A percentile compares a stretch with the other conserved stretches of the same genome.
Evolutionary conservation across 1,140 invertebrate genomes (phyloP).

Genomic region (Plectus sambesii): DNA sequence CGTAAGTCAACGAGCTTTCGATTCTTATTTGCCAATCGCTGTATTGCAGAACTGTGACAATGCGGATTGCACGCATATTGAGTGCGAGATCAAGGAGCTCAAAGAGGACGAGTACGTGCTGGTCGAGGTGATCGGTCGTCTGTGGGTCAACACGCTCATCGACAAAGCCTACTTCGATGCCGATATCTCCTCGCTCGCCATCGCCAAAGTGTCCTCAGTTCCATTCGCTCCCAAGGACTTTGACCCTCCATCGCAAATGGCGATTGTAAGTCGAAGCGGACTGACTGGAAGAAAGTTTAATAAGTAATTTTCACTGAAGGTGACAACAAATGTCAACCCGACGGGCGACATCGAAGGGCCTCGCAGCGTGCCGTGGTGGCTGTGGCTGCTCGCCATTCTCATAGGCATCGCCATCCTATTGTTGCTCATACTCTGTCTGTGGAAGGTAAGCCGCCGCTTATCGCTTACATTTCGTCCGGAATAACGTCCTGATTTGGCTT

Average conservation of each 20-base stretch:
- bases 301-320: no score
- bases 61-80: slow-evolving; percentile 42
- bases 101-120: slow-evolving; percentile 39
- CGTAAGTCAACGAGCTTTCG: slow-evolving; percentile 13
- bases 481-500: slow-evolving; percentile 15
- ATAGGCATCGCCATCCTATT: slow-evolving; percentile 30
- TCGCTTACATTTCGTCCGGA: slow-evolving; percentile 5
- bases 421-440: slow-evolving; percentile 31
- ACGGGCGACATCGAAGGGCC: slow-evolving; percentile 21
- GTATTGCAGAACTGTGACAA: slow-evolving; percentile 32
- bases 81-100: slow-evolving; percentile 39
- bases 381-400: slow-evolving; percentile 29
- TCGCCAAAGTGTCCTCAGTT: slow-evolving; percentile 35
- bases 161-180: slow-evolving; percentile 33
- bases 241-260: slow-evolving; percentile 30
- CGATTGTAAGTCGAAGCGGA: slow-evolving; percentile 24
- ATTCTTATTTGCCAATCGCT: neutral
- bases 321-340: slow-evolving; percentile 34
- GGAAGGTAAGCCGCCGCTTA: slow-evolving; percentile 18
- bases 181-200: slow-evolving; percentile 38
- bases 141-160: slow-evolving; percentile 42
- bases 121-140: slow-evolving; percentile 40
- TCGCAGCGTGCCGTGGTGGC: slow-evolving; percentile 31
- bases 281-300: neutral
- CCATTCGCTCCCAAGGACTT: slow-evolving; percentile 35